Percentiles rank a stretch among this genome's conserved stretches.
phyloP scores from a whole-genome alignment of 2,888 invertebrate genomes.

The Andrena praecox region DNA sequence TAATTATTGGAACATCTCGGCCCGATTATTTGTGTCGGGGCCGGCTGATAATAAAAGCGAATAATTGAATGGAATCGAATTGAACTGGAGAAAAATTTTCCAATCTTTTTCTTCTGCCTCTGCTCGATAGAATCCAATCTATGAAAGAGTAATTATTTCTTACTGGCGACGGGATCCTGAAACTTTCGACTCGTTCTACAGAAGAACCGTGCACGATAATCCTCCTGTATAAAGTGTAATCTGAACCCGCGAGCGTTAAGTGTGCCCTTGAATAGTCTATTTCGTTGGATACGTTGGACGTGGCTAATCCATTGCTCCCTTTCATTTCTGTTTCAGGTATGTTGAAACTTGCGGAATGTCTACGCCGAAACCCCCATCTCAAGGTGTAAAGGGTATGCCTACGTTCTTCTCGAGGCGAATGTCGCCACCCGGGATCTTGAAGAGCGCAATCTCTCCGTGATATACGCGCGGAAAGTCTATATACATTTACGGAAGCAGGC shows the following conservation, averaged over 20 bases:
- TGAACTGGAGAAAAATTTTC: constrained; percentile 41
- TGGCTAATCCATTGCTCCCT: constrained; percentile 16
- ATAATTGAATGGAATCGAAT: constrained; percentile 49
- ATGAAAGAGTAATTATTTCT: constrained; percentile 17
- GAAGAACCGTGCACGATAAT: not conserved
- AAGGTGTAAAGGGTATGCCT: not conserved
- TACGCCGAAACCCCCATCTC: not conserved
- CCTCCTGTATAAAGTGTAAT: too few relatives aligned
- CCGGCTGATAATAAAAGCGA: constrained; percentile 39
- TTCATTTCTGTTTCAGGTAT: constrained; percentile 63
- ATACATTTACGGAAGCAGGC: constrained; percentile 55
- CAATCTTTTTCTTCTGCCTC: constrained; percentile 23
- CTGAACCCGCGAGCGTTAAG: too few relatives aligned
- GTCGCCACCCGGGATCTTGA: constrained; percentile 35
- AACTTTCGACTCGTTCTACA: constrained; percentile 7
- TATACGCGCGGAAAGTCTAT: constrained; percentile 60
- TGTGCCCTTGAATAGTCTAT: not conserved
- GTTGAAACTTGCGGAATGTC: constrained; percentile 20
- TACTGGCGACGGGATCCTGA: not conserved
- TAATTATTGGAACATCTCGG: constrained; percentile 63
- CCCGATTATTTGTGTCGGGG: constrained; percentile 54
- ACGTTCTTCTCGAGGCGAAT: constrained; percentile 13
- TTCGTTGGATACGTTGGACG: not conserved
- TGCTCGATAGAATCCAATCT: constrained; percentile 12
- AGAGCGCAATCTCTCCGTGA: constrained; percentile 56